phyloP scores from a whole-genome alignment of 2,797 vertebrate genomes.

The Oceanodroma leucorhoa region DNA sequence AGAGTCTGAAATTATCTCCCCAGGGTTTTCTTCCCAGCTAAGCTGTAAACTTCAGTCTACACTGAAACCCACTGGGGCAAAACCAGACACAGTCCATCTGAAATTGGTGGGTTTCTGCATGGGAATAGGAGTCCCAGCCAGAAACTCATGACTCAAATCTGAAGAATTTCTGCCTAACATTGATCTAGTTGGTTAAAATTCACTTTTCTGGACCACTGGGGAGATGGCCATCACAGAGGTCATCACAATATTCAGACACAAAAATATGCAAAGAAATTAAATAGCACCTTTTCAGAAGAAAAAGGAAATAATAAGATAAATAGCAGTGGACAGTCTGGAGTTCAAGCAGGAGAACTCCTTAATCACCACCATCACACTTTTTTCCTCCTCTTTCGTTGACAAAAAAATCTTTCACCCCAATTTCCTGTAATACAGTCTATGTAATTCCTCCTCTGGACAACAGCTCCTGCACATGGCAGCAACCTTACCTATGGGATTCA shows the following conservation, averaged over 20 bases:
- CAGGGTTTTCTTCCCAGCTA: not conserved
- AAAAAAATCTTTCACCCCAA: not conserved
- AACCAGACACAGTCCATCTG: not conserved
- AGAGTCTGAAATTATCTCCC: constrained; percentile 29
- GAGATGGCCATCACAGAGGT: not conserved
- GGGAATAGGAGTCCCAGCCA: not conserved
- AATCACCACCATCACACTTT: not conserved
- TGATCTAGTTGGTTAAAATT: not conserved
- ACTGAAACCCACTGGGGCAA: not conserved
- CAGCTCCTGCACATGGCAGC: not conserved
- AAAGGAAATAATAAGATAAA: not conserved
- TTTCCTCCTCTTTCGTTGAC: not conserved
- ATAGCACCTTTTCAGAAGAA: not conserved
- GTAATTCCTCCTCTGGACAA: not conserved
- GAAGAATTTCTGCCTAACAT: not conserved
- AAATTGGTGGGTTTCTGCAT: not conserved
- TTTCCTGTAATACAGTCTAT: not conserved
- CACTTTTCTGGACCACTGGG: not conserved
- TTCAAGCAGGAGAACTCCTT: not conserved
- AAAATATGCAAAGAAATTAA: not conserved
- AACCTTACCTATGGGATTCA: not conserved
- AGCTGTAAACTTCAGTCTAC: not conserved
- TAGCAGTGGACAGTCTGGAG: not conserved
- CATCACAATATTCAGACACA: not conserved
- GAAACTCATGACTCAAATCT: not conserved